These are phyloP conservation scores for Agrilus mali DNA, from an alignment of 2,888 invertebrate species.

Conservation along the genomic window DNA sequence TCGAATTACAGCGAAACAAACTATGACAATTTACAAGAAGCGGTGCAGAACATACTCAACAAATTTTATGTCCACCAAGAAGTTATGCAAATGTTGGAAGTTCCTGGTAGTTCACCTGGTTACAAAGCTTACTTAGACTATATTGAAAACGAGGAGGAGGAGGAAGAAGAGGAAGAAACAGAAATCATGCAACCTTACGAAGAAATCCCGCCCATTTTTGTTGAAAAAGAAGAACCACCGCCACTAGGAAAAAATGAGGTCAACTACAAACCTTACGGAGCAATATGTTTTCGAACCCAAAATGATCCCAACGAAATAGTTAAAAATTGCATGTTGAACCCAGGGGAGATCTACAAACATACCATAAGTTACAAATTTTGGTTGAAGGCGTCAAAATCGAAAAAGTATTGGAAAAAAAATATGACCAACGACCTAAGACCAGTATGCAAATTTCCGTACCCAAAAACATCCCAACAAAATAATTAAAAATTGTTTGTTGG, in stretches of 20 bases:
- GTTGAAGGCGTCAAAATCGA: constrained; percentile 24
- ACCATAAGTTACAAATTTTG: constrained; percentile 65
- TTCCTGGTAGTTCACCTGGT: no score
- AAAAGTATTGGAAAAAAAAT: constrained; percentile 10
- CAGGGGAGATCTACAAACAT: constrained; percentile 58
- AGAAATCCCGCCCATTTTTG: constrained; percentile 1
- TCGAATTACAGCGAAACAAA: no score
- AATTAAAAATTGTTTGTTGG: constrained; percentile 55
- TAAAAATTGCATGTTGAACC: constrained; percentile 52
- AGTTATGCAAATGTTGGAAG: no score
- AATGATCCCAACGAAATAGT: constrained; percentile 82
- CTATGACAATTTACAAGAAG: no score
- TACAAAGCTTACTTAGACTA: no score
- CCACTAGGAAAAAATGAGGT: constrained; percentile 56
- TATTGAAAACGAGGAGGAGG: neutral
- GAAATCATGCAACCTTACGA: constrained; percentile 2
- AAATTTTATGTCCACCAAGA: no score
- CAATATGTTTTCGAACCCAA: constrained; percentile 79
- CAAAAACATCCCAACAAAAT: constrained; percentile 84
- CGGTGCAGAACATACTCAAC: no score
- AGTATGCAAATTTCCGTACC: constrained; percentile 43
- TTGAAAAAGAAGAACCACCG: neutral
- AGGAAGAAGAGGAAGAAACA: constrained; percentile 1
- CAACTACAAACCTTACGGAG: constrained; percentile 60
- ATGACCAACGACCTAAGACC: neutral